phyloP scores from a whole-genome alignment of 1,140 invertebrate species.

The Drosophila rhopaloa region DNA sequence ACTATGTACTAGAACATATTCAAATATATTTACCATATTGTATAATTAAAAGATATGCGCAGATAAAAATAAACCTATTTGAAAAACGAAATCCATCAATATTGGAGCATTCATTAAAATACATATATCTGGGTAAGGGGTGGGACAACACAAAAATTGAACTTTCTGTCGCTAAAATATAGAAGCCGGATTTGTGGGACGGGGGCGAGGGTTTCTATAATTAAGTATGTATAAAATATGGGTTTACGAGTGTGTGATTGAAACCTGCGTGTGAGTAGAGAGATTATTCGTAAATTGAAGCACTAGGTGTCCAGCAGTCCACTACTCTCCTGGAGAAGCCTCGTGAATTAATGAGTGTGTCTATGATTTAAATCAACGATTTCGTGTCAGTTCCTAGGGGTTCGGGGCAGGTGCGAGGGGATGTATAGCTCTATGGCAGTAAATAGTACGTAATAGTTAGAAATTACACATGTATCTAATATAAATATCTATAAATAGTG shows the following conservation, averaged over 20 bases:
- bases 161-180: conserved; percentile 24
- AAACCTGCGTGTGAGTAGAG: conserved; percentile 52
- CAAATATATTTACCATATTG: conserved; percentile 59
- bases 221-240: conserved; percentile 9
- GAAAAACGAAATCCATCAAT: conserved; percentile 42
- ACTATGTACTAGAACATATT: conserved; percentile 63
- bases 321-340: conserved; percentile 40
- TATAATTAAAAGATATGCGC: conserved; percentile 69
- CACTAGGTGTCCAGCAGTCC: conserved; percentile 28
- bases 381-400: conserved; percentile 27
- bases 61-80: conserved; percentile 64
- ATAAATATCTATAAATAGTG: conserved; percentile 73
- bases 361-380: conserved; percentile 18
- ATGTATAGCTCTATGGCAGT: conserved; percentile 75
- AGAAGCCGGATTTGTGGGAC: conserved; percentile 2
- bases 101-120: conserved; percentile 44
- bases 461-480: conserved; percentile 70
- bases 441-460: conserved; percentile 78
- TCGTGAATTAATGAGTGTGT: conserved; percentile 28
- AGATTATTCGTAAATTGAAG: conserved; percentile 34
- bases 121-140: conserved; percentile 2
- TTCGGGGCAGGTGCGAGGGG: conserved; percentile 22
- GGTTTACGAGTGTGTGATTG: conserved; percentile 23
- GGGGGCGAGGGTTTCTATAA: conserved; percentile 11
- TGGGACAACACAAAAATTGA: conserved; percentile 41